These are phyloP conservation scores for Dermolepida albohirtum DNA, from an alignment of 2,888 invertebrate species.

Conservation along the genomic window DNA sequence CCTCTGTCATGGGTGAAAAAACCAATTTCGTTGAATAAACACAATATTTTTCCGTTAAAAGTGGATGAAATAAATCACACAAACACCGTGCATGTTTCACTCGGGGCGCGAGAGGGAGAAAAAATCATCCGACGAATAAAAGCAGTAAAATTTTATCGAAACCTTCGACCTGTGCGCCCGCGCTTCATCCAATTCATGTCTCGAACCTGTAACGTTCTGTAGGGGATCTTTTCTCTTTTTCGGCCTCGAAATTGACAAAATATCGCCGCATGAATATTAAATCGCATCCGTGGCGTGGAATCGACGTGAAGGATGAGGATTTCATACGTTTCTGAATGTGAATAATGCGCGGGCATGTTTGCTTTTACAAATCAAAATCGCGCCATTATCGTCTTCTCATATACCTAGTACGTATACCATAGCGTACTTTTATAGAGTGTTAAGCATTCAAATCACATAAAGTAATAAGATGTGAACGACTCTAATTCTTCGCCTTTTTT, in stretches of 20 bases:
- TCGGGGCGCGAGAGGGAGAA: neutral
- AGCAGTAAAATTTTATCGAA: too few relatives aligned
- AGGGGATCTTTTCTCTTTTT: neutral
- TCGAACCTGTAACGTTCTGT: too few relatives aligned
- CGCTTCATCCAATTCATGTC: too few relatives aligned
- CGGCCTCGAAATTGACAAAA: conserved; percentile 18
- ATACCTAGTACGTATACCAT: too few relatives aligned
- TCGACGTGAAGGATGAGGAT: conserved; percentile 6
- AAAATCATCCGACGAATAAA: too few relatives aligned
- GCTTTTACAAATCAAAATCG: conserved; percentile 10
- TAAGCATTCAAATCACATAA: too few relatives aligned
- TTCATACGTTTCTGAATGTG: conserved; percentile 9
- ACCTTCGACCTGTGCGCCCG: too few relatives aligned
- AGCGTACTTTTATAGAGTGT: too few relatives aligned
- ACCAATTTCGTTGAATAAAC: conserved; percentile 39
- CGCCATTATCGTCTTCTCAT: conserved; percentile 9
- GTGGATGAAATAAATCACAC: conserved; percentile 33
- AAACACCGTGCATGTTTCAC: conserved; percentile 25
- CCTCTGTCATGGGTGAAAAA: conserved; percentile 25
- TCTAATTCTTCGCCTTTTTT: too few relatives aligned
- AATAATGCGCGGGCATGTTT: conserved; percentile 9
- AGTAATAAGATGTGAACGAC: too few relatives aligned
- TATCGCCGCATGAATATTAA: conserved; percentile 21
- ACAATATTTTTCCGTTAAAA: conserved; percentile 35
- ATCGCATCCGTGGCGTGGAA: neutral